A percentile compares a stretch with the other conserved stretches of the same genome.
Conservation (phyloP, 2,888 invertebrate species). For the Branchellion lobata region DNA sequence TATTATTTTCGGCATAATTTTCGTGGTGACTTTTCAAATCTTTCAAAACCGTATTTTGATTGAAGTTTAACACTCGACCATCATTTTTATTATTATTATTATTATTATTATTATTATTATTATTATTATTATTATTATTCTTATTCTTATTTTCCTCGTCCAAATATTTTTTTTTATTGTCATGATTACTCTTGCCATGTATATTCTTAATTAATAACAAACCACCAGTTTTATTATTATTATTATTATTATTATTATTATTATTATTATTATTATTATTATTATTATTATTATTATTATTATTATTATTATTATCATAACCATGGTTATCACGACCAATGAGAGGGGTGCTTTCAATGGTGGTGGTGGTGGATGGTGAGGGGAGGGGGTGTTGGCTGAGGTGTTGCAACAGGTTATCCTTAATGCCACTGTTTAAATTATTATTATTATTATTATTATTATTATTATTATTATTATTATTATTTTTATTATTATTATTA, state of each 20-base stretch:
- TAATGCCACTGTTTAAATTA: too few species aligned
- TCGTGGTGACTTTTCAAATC: slow-evolving; percentile 12
- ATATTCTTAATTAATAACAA: too few species aligned
- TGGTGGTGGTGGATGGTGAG: too few species aligned
- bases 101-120: not conserved
- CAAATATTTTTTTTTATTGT: not conserved
- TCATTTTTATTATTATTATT: not conserved
- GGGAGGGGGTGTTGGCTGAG: too few species aligned
- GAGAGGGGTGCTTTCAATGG: too few species aligned
- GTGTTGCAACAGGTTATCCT: too few species aligned
- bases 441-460: not conserved
- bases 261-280: too few species aligned
- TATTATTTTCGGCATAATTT: not conserved
- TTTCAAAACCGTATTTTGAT: not conserved
- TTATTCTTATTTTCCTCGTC: not conserved
- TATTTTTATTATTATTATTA: slow-evolving; percentile 1
- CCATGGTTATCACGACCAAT: too few species aligned
- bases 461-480: slow-evolving; percentile 5
- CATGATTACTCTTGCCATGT: not conserved
- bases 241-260: slow-evolving; percentile 8
- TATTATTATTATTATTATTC: not conserved
- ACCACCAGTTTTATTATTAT: slow-evolving; percentile 10
- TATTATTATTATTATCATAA: slow-evolving; percentile 17
- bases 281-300: slow-evolving; percentile 19
- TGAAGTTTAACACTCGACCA: too few species aligned